phyloP scores from a whole-genome alignment of 2,888 invertebrate genomes.

The Deilephila porcellus region DNA sequence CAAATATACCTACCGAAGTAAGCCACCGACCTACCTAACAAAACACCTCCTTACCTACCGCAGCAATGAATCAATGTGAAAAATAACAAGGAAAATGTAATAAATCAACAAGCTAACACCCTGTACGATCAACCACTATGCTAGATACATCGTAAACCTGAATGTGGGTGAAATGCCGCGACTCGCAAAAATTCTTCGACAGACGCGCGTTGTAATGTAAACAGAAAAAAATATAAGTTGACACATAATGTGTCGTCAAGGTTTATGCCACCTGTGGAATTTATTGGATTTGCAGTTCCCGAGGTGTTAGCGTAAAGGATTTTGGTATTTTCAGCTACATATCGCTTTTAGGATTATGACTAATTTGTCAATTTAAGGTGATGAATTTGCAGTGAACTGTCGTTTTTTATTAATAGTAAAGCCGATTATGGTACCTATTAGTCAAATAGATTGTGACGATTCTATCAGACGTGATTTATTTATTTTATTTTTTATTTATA shows the following conservation, averaged over 20 bases:
- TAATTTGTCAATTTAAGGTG: too few species aligned
- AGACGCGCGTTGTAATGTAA: background rate
- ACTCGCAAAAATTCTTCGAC: background rate
- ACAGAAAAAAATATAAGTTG: conserved; percentile 16
- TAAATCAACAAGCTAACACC: conserved; percentile 55
- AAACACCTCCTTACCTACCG: too few species aligned
- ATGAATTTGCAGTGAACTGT: too few species aligned
- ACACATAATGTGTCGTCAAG: background rate
- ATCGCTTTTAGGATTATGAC: too few species aligned
- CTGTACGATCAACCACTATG: conserved; percentile 48
- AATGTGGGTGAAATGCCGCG: conserved; percentile 39
- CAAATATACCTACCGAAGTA: background rate
- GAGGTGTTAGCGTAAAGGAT: background rate
- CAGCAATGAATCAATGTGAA: conserved; percentile 41
- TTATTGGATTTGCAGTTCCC: background rate
- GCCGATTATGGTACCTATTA: too few species aligned
- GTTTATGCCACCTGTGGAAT: conserved; percentile 10
- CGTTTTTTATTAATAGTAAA: too few species aligned
- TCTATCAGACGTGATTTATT: too few species aligned
- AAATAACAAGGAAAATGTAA: conserved; percentile 44
- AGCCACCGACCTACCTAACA: too few species aligned
- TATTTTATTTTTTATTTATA: too few species aligned
- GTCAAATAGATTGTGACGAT: too few species aligned
- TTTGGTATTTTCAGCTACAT: background rate
- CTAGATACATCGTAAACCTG: conserved; percentile 53